Evolutionary conservation across 2,113 vertebrate species (phyloP), one percentile per base, ranked within the genome.

Genomic region (Oncorhynchus mykiss): DNA sequence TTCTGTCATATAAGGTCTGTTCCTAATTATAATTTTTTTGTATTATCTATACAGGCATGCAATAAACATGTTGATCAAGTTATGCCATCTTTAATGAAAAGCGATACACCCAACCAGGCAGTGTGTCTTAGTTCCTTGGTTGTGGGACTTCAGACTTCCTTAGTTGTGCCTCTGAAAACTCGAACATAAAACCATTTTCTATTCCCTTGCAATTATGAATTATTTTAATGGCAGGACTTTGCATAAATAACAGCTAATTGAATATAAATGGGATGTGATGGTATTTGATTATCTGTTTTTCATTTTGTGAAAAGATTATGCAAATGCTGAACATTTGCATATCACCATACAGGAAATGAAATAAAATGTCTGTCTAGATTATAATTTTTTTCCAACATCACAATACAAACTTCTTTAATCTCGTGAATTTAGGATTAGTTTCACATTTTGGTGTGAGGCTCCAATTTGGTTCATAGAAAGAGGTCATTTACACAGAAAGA

Each of bases 251-350:
- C 80, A 81, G 80, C 84, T 89, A 91, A 92, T 92, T 94, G 92
- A 93, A 93, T 93, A 92, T 93, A 91, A 93, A 93, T 92, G 89
- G 67, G 45, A 82, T 83, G 87, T 91, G 90, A 93, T 92, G 91
- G 87, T 91, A 91, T 93, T 93, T 91, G 87, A 93, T 93, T 89
- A 93, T 92, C 90, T 90, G 87, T 90, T 94, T 92, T 92, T 91
- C 89, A 91, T 93, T 93, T 92, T 87, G 84, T 82, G 79, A 84
- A 88, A 91, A 93, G 91, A 93, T 92, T 94, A 93, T 93, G 91
- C 91, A 91, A 94, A 92, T 93, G 78, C 84, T 72, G 8, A 73
- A 88, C 73, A 92, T 94, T 93, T 93, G 91, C 92, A 92, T 93
- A 89, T 78, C 83, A 84, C 81, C 81, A 84, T 88, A 85, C 87